Evolutionary conservation across 1,140 invertebrate species (phyloP), one percentile per base, ranked within the genome.

Genomic region (Bacillus rossius): DNA sequence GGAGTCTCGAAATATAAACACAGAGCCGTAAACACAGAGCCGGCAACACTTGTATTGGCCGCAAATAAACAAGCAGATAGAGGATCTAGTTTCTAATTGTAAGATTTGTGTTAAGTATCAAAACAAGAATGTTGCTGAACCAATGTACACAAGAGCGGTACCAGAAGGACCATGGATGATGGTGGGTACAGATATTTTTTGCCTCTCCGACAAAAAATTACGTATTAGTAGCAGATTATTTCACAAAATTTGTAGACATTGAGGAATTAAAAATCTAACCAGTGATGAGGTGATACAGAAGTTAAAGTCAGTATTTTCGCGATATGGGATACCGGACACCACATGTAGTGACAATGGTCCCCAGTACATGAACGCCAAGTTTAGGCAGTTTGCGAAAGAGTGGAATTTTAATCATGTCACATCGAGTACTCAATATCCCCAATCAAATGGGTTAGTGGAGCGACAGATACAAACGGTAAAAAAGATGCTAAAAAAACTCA

Each of bases 1-100:
- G 77, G 78, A 1, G 66, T 72, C 55, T 71, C 72, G 45, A 73
- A 73, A 61, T 70, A 65, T 50, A 68, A 69, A 59, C 49, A 55
- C 23, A 59, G 64, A 54, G 73, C 75, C n/a, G n/a, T 50, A 68
- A 69, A 59, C 49, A 55, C 23, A 59, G 64, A 54, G 73, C 20
- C 64, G 69, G 59, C 65, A 75, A 55, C 56, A 67, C 40, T 61
- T 79, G 38, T 78, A 67, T 63, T 77, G 74, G 73, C 74, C 74
- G 17, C 63, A 63, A n/a, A 75, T 79, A 16, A 51, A 49, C 25
- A 49, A 22, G 14, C 13, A 22, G 25, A 49, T 49, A 22, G n/a
- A 49, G 13, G 25, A 22, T 22, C 20, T 19, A 45, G 34, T 55
- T 1, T 19, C 7, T 1, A 41, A 41, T 8, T 64, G 63, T 60